Evolutionary conservation across 2,113 vertebrate species (phyloP).

Genomic region (Condylura cristata): DNA sequence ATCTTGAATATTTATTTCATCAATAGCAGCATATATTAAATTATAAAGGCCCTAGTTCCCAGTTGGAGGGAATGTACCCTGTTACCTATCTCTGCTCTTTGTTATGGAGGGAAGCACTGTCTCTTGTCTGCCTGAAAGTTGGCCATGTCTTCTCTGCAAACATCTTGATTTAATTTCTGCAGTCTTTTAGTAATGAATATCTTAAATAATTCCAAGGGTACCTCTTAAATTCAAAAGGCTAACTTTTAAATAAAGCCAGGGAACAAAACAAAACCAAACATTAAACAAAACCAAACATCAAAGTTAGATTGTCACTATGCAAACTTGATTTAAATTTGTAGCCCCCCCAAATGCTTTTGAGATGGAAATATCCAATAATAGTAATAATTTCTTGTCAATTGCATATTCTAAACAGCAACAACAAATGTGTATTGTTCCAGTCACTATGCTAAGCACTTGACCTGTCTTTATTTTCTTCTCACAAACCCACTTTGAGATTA

Average conservation of each 20-base stretch:
- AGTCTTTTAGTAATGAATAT: slow-evolving; percentile 75
- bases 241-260: slow-evolving; percentile 57
- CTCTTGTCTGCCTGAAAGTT: slow-evolving; percentile 58
- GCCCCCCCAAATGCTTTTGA: not conserved
- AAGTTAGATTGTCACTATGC: slow-evolving; percentile 52
- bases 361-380: slow-evolving; percentile 53
- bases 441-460: not conserved
- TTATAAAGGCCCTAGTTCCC: slow-evolving; percentile 61
- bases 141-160: slow-evolving; percentile 57
- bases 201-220: slow-evolving; percentile 59
- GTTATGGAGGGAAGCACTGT: slow-evolving; percentile 55
- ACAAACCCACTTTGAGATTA: not conserved
- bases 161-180: slow-evolving; percentile 39
- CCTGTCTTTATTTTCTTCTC: not conserved
- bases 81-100: slow-evolving; percentile 34
- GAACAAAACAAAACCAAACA: slow-evolving; percentile 43
- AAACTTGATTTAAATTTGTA: slow-evolving; percentile 57
- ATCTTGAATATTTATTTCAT: slow-evolving; percentile 43
- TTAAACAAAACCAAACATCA: slow-evolving; percentile 29
- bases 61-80: slow-evolving; percentile 43
- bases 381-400: not conserved
- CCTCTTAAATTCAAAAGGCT: slow-evolving; percentile 67
- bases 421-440: not conserved
- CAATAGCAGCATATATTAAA: slow-evolving; percentile 35
- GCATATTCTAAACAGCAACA: slow-evolving; percentile 11